These are phyloP conservation scores for Sylvilagus floridanus DNA, from an alignment of 2,797 vertebrate genomes.

Conservation along the genomic window DNA sequence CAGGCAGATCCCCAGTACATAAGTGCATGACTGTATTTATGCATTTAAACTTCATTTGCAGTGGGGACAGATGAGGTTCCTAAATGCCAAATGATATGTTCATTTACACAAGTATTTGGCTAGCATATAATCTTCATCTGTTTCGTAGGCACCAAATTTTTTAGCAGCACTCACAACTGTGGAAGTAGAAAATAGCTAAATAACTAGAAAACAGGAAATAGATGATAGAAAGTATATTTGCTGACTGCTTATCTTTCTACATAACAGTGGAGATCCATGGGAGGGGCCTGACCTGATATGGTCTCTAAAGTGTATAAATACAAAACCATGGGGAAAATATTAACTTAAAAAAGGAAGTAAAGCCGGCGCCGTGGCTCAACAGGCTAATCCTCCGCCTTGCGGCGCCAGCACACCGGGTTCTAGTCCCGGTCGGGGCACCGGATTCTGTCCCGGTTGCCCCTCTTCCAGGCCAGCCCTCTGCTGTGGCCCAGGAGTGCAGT, in stretches of 20 bases:
- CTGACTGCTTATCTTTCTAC: not conserved
- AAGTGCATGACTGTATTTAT: not conserved
- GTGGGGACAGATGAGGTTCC: not conserved
- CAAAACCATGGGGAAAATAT: not conserved
- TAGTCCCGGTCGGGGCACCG: no score
- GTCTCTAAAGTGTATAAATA: not conserved
- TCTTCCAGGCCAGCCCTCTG: no score
- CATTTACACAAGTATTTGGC: not conserved
- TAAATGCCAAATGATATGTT: not conserved
- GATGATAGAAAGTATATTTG: not conserved
- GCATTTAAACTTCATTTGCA: not conserved
- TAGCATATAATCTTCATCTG: not conserved
- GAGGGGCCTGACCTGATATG: not conserved
- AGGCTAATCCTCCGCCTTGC: no score
- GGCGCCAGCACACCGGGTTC: no score
- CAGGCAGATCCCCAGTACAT: not conserved
- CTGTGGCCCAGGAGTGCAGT: no score
- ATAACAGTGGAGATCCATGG: not conserved
- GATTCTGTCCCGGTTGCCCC: no score
- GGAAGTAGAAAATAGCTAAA: not conserved
- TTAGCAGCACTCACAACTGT: not conserved
- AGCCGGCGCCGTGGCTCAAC: no score
- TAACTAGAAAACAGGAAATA: constrained; percentile 41
- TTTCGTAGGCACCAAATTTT: constrained; percentile 9
- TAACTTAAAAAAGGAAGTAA: not conserved